Evolutionary conservation across 2,797 vertebrate genomes (phyloP), one percentile per base, ranked within the genome.

Genomic region (Craterocephalus amniculus): DNA sequence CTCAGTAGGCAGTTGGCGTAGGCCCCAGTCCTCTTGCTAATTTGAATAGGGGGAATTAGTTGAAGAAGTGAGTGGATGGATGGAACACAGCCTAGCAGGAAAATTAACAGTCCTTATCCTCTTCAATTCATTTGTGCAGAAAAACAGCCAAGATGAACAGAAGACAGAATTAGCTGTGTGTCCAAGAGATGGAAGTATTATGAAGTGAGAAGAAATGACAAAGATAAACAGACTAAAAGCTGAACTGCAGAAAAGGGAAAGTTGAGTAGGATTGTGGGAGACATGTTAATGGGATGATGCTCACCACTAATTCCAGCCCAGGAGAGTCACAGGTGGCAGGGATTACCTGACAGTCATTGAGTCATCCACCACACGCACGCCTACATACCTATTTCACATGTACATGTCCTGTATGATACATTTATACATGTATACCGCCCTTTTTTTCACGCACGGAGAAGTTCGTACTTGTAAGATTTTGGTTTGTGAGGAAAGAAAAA

Each of bases 211-310:
- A 20, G 13, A 63, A 31, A 58, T n/a, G 6, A 63, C 18, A 11
- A 62, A 66, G 20, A 48, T 2, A 57, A 35, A 49, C 6, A 4
- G 0, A 55, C 14, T 27, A 22, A 6, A 70, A 38, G 63, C n/a
- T 73, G 52, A 65, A 69, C 6, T 27, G 10, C 18, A 35, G 27
- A 72, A 62, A 55, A 63, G 62, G 31, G 63, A 63, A 73, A 52
- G 38, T 45, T 1, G 4, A 56, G 35, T 11, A 60, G 43, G 49
- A 27, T 40, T 18, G 52, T 69, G 29, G 54, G 78, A 79, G 12
- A 36, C 56, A 63, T 36, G 74, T 48, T 90, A 88, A 92, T 83
- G 58, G 73, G 86, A 90, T 91, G 78, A 90, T 20, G 27, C 52
- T 79, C 52, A 14, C 14, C 29, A 64, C 84, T 88, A 90, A 91